Evolutionary conservation across 2,888 invertebrate genomes (phyloP).

Genomic region (Agrochola litura): DNA sequence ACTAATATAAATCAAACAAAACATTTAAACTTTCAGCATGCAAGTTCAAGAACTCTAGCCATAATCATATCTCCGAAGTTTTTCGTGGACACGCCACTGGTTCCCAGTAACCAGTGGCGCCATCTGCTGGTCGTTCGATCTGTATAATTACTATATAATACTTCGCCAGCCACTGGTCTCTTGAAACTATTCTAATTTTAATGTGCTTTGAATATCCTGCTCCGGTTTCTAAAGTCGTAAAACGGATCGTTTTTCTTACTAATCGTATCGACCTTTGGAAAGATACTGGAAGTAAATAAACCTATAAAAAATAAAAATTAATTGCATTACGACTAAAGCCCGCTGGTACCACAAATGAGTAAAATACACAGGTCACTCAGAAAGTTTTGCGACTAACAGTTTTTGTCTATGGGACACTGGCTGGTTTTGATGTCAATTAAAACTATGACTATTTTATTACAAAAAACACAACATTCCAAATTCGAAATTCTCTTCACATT

Average conservation of each 20-base stretch:
- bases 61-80: constrained; percentile 59
- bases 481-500: too few species aligned
- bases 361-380: neutral
- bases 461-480: too few species aligned
- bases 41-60: constrained; percentile 35
- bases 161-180: constrained; percentile 54
- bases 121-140: constrained; percentile 71
- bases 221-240: neutral
- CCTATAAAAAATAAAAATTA: too few species aligned
- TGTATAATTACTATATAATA: constrained; percentile 73
- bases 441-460: too few species aligned
- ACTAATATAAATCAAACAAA: constrained; percentile 44
- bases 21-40: constrained; percentile 40
- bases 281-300: neutral
- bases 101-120: constrained; percentile 53
- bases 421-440: too few species aligned
- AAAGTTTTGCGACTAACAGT: too few species aligned
- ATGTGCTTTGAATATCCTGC: constrained; percentile 4
- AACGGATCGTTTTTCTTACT: neutral
- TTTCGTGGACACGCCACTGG: constrained; percentile 38
- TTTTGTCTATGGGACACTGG: too few species aligned
- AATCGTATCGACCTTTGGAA: neutral
- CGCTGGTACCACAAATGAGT: neutral
- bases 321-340: neutral
- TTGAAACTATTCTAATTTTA: constrained; percentile 44